Base-by-base conservation (phyloP, 2,113 vertebrate species). In the Varanus salvator region DNA sequence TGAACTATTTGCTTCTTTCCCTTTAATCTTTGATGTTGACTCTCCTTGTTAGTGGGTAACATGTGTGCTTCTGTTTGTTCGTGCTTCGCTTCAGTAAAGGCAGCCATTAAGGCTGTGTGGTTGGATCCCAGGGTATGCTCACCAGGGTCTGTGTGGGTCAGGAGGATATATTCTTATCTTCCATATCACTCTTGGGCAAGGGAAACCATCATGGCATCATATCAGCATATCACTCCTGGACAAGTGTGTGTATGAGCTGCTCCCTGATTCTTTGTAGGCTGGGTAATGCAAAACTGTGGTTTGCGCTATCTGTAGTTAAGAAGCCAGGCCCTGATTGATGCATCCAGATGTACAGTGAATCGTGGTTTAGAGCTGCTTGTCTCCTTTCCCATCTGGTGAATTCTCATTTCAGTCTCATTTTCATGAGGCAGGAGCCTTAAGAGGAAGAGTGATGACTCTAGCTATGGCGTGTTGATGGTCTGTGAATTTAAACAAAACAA, bases 61-160 rank as follows among this genome's bases (percentile, higher is more conserved):
- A 93, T 95, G 95, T 83, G 82, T 95, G 77, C 60, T 92, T 80
- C 85, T 93, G 93, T 90, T 80, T 91, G 90, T 44, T 44, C 92
- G 89, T 90, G 64, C 89, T 69, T 89, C 34, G 38, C 6, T 77
- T 66, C 8, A 57, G 64, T 64, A 74, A 60, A 60, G 48, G n/a
- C 31, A 57, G 19, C 9, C 19, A 83, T 57, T 19, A 44, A 6
- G 84, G 44, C 27, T n/a, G 8, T 17, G 7, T 71, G n/a, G 4
- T 38, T 66, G n/a, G 6, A 69, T 64, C 21, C 64, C 12, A 29
- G 52, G 31, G 11, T 50, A 54, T 27, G 29, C 11, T 52, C 60
- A 3, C 8, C 31, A 34, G 6, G 50, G 14, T 31, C 6, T 48
- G 15, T 64, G 17, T 54, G 12, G 25, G 15, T 57, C 64, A 44